Base-by-base conservation (phyloP, 2,113 vertebrate species). In the Bos indicus region DNA sequence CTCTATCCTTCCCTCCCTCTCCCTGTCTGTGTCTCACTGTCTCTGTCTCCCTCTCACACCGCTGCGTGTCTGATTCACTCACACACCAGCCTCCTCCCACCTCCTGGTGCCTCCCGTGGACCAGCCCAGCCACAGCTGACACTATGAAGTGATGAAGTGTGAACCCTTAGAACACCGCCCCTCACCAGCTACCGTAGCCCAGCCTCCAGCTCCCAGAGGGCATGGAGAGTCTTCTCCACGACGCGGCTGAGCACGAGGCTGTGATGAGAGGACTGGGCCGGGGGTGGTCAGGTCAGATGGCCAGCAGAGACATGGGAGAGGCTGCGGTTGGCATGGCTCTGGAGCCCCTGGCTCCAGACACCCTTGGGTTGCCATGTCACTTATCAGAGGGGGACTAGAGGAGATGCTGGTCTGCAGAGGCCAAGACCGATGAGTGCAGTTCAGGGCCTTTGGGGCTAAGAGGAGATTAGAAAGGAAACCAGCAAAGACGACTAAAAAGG, bases 311-410 rank as follows among this genome's bases (percentile, higher is more conserved):
- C 52, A 8, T 1, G 1, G 33, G 78, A 6, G 5, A 28, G 13
- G 62, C 3, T 1, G 11, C 0, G 1, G 88, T 11, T 4, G 0
- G 23, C 48, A 6, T 3, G 36, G 36, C 6, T n/a, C 56, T 28
- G n/a, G 67, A 5, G 9, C 2, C 15, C 13, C 51, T 6, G 52
- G 25, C 2, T 11, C 6, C 80, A 51, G 52, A n/a, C 51, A 3
- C 4, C 1, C 8, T 28, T 23, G 23, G 17, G 36, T 5, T 4
- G 30, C 5, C 2, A 21, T 0, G 52, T 40, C 21, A 8, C 11
- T 23, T 11, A n/a, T 12, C 48, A 15, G 30, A 43, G 36, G 0
- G 7, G 36, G 43, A 21, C 17, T 0, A 6, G 7, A n/a, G 56
- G 19, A 51, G 25, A n/a, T 19, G 19, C 6, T 1, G 11, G 36